Conservation (phyloP, 2,113 vertebrate genomes). For the Pristiophorus japonicus region DNA sequence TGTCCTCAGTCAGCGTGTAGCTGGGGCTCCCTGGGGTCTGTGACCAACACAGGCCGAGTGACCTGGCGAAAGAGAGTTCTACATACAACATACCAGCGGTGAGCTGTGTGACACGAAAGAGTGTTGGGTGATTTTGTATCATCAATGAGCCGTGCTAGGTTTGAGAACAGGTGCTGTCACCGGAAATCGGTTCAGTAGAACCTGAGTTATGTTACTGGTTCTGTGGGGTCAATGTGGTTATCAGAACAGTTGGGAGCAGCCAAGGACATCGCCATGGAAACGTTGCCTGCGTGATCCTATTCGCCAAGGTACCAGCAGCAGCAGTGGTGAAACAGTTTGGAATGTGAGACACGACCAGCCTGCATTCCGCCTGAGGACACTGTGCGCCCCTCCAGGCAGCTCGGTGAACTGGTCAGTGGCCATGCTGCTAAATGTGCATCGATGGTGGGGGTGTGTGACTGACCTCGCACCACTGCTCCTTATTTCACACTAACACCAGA, state of each 20-base stretch:
- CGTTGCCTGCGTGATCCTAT: neutral
- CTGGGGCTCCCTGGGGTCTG: neutral
- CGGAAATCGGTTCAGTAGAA: neutral
- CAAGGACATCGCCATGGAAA: neutral
- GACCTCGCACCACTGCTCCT: neutral
- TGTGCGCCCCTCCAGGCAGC: neutral
- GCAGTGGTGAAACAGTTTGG: constrained; percentile 1
- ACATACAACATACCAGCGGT: neutral
- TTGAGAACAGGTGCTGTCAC: neutral
- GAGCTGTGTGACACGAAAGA: neutral
- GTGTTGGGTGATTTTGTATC: neutral
- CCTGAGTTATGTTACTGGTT: neutral
- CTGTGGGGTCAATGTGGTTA: neutral
- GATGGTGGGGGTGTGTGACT: neutral
- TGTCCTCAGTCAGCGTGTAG: neutral
- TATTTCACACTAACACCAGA: neutral
- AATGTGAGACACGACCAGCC: neutral
- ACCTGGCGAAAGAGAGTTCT: neutral
- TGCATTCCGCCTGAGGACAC: neutral
- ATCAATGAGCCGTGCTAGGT: neutral
- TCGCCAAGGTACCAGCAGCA: neutral
- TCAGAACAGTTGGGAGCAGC: neutral
- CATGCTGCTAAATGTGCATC: neutral
- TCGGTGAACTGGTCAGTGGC: neutral
- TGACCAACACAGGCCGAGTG: neutral